These are phyloP conservation scores for Coilia nasus DNA, from an alignment of 2,797 vertebrate genomes.

Conservation along the genomic window DNA sequence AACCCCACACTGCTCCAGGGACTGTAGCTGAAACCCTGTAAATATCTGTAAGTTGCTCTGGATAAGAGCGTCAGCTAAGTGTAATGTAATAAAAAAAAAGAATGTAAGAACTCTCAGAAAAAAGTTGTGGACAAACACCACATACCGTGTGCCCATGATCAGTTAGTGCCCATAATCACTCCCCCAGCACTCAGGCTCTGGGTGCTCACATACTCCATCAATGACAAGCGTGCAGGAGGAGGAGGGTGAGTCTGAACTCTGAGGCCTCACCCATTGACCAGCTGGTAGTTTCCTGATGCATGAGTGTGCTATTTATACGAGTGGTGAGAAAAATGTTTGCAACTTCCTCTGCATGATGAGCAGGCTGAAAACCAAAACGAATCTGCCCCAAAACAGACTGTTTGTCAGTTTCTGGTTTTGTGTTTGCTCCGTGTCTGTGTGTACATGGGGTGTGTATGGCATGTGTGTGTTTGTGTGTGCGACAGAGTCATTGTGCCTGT, in stretches of 20 bases:
- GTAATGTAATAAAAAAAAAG: no score
- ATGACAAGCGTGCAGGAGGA: background rate
- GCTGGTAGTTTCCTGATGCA: conserved; percentile 21
- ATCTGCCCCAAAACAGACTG: conserved; percentile 15
- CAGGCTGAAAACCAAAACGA: conserved; percentile 27
- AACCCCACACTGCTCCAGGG: no score
- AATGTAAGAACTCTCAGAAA: no score
- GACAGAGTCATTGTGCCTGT: background rate
- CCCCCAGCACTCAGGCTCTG: background rate
- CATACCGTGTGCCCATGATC: background rate
- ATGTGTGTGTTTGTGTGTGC: background rate
- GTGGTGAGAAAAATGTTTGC: conserved; percentile 25
- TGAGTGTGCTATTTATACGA: conserved; percentile 9
- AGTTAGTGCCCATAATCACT: background rate
- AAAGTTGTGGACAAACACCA: background rate
- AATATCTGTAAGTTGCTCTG: no score
- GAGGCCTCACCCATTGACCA: conserved; percentile 8
- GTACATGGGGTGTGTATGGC: background rate
- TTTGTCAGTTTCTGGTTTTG: conserved; percentile 26
- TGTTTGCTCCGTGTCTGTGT: background rate
- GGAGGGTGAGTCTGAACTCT: background rate
- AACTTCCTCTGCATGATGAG: conserved; percentile 24
- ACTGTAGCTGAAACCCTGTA: no score
- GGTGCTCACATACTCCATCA: background rate
- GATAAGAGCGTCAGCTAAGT: no score